Evolutionary conservation across 2,113 vertebrate genomes (phyloP), one percentile per base, ranked within the genome.

Genomic region (Halcyon malimbica): DNA sequence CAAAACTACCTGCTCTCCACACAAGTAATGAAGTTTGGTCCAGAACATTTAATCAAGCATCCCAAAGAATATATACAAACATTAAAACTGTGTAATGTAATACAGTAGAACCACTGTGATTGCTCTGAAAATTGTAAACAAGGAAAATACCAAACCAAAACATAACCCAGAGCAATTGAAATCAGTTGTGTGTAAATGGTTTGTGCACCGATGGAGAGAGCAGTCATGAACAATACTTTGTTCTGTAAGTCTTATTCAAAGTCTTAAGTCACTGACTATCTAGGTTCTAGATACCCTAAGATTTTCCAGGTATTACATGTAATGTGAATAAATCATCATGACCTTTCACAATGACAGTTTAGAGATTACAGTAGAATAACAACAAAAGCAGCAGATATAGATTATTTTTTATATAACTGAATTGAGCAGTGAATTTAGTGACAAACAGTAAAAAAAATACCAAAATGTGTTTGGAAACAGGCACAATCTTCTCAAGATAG

Each of bases 91-190:
- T 10, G 3, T 67, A 62, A 41, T 11, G 6, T 29, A 46, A 84
- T 82, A 19, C 28, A 35, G 7, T 35, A 51, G 28, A 95, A 64
- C 4, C 3, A 41, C 11, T 85, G 5, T 48, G 6, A 68, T 57
- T 83, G 13, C 3, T 28, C 39, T 26, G 48, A 57, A 81, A 82
- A 65, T 33, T 75, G 10, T 7, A 76, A 87, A 20, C 7, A 51
- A 10, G 24, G 9, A 3, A 0, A 28, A 3, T 0, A 51, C 11
- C 50, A 51, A 51, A 51, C 50, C 50, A 26, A 7, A 41, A 44
- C 59, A 68, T 56, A 4, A 0, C 7, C 6, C 15, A 12, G 8
- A 33, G 25, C 4, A 29, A 9, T 10, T 74, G 10, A 70, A 89
- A 75, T 67, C 10, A 35, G 1, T n/a, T 63, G 13, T 17, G 4